Evolutionary conservation across 2,888 invertebrate species (phyloP), one percentile per base, ranked within the genome.

Genomic region (Sthenelais limicola): DNA sequence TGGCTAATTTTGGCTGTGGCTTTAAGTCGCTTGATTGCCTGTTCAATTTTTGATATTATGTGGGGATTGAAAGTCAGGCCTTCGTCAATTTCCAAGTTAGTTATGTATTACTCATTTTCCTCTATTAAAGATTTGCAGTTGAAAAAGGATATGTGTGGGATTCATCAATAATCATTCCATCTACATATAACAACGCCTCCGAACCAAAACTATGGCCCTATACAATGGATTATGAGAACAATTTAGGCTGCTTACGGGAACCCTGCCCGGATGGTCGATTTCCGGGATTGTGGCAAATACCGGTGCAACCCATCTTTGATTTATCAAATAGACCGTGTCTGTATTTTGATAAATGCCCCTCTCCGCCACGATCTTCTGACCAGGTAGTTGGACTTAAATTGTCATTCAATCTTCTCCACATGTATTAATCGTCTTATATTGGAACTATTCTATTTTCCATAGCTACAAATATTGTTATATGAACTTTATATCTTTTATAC

Each of bases 251-350:
- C 38, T 3, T 5, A 5, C 7, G 9, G 7, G 21, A 35, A 1
- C 62, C 62, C 62, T 62, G 62, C 15, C 62, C 62, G 5, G 26
- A 35, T 3, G 62, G 38, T 24, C n/a, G 21, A 12, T 62, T 62
- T 26, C 62, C 62, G 12, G 62, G 62, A 2, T 3, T 62, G 24
- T 62, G 62, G 62, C 62, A 62, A 43, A 62, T 62, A 15, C 62
- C 62, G 12, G 28, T 62, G 9, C 62, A 62, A 21, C 62, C 62
- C 1, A 24, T 62, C 26, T 5, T 35, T 1, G 38, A 35, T n/a
- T n/a, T n/a, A n/a, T n/a, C n/a, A n/a, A 24, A 35, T n/a, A 1
- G 24, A 24, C 3, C 38, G 9, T 62, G 62, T 24, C 35, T 38
- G 38, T 62, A 62, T 24, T 26, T 62, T 4, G 38, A 62, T 26